Base-by-base conservation (phyloP, 2,888 invertebrate species). In the Aphodius sticticus region DNA sequence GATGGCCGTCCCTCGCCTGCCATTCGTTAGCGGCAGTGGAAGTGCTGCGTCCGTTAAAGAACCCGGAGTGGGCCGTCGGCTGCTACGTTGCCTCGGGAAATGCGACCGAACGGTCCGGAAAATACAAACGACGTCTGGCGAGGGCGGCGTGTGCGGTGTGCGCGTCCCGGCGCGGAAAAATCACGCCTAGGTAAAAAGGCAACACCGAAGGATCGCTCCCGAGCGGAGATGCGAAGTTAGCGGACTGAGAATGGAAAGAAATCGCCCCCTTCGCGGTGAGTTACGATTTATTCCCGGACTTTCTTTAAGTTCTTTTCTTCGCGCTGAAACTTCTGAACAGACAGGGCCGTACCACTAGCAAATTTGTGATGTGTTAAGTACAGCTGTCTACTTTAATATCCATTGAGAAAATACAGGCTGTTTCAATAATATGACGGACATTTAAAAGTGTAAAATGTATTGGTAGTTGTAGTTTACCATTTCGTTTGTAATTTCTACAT, bases 101-200 rank as follows among this genome's bases (percentile, higher is more conserved):
- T 53, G 53, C 53, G 53, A 53, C 53, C 53, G 53, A 53, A 53
- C 53, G 53, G 53, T 12, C 12, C 53, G 53, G 53, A 53, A 53
- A 53, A 53, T 53, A 53, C 53, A 53, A 53, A 53, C 53, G 53
- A 53, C 53, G 53, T 53, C 53, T 53, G 53, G 53, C 53, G 53
- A 12, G 53, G 53, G 53, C 12, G 53, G 53, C 53, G 53, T 9
- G 53, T 12, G 7, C 12, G 53, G 7, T 53, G 53, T 53, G 53
- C 53, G 53, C 53, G 53, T 53, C 53, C 53, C 53, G 53, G 53
- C 53, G 53, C 53, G 53, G 53, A 53, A 53, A 53, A 53, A 53
- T 53, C 53, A 53, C 53, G 53, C 53, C 53, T 53, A 53, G 53
- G 53, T 53, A 53, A 53, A 53, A 53, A 53, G 53, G 53, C 53